Conservation (phyloP, 1,140 invertebrate genomes). For the Chrysopa pallens region DNA sequence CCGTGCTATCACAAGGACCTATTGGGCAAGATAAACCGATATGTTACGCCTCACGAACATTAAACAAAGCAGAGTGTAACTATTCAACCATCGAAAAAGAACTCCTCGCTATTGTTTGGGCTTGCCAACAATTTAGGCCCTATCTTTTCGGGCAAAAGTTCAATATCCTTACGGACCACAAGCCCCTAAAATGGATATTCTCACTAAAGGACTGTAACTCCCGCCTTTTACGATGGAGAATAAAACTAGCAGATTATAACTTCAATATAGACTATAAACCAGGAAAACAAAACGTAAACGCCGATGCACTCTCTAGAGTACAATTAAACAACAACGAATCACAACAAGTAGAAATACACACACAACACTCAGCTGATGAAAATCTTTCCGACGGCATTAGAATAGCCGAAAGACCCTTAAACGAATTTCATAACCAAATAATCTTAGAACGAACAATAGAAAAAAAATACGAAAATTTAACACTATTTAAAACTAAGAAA, state of each 20-base stretch:
- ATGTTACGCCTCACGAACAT: slow-evolving; percentile 9
- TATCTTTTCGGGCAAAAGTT: slow-evolving; percentile 22
- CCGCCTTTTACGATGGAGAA: slow-evolving; percentile 17
- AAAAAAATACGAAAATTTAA: neutral
- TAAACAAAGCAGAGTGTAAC: slow-evolving; percentile 5
- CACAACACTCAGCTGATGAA: neutral
- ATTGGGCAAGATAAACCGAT: slow-evolving; percentile 6
- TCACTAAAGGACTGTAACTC: slow-evolving; percentile 14
- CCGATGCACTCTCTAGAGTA: slow-evolving; percentile 8
- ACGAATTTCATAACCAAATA: neutral
- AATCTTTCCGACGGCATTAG: neutral
- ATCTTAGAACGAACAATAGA: too few relatives aligned
- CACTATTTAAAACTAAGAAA: neutral
- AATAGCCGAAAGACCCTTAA: neutral
- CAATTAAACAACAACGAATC: neutral
- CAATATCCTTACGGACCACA: slow-evolving; percentile 22
- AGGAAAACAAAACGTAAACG: slow-evolving; percentile 8
- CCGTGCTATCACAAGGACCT: slow-evolving; percentile 19
- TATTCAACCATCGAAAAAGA: slow-evolving; percentile 20
- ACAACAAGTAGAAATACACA: neutral
- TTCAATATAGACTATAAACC: slow-evolving; percentile 15
- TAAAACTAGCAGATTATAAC: slow-evolving; percentile 18
- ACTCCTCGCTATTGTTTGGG: slow-evolving; percentile 6
- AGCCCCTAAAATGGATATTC: slow-evolving; percentile 18
- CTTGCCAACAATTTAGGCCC: slow-evolving; percentile 9